These are phyloP conservation scores for Thysanoteuthis rhombus DNA, from an alignment of 2,888 invertebrate species.

Conservation along the genomic window DNA sequence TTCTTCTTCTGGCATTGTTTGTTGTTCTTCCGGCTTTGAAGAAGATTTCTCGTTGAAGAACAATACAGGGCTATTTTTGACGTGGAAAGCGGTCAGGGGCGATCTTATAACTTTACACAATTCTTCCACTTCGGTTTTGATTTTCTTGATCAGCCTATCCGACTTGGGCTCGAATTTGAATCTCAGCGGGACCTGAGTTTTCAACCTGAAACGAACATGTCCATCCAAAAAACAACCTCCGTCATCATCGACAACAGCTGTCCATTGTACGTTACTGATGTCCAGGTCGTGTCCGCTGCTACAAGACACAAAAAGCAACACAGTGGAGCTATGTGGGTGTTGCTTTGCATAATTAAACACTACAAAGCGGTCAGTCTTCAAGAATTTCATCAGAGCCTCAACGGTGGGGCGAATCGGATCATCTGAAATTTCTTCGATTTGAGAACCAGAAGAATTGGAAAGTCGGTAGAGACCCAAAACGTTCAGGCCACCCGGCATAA, in stretches of 20 bases:
- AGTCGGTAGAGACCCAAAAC: background rate
- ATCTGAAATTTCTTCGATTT: background rate
- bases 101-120: background rate
- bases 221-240: background rate
- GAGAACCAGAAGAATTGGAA: background rate
- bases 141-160: slow-evolving; percentile 16
- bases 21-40: background rate
- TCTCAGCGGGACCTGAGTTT: background rate
- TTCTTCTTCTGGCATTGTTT: background rate
- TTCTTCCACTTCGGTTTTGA: slow-evolving; percentile 25
- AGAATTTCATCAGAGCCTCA: background rate
- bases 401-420: background rate
- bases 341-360: background rate
- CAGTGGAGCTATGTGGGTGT: slow-evolving; percentile 19
- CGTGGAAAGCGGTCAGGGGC: background rate
- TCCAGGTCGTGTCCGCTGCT: background rate
- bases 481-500: slow-evolving; percentile 19
- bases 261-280: background rate
- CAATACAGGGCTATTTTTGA: background rate
- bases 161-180: slow-evolving; percentile 28
- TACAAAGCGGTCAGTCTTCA: slow-evolving; percentile 1
- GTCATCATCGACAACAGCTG: slow-evolving; percentile 20
- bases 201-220: slow-evolving; percentile 23
- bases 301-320: slow-evolving; percentile 1
- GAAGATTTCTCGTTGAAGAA: background rate